These are phyloP conservation scores for Zoanthus sansibaricus DNA, from an alignment of 92 coral and sea anemone species.

Conservation along the genomic window DNA sequence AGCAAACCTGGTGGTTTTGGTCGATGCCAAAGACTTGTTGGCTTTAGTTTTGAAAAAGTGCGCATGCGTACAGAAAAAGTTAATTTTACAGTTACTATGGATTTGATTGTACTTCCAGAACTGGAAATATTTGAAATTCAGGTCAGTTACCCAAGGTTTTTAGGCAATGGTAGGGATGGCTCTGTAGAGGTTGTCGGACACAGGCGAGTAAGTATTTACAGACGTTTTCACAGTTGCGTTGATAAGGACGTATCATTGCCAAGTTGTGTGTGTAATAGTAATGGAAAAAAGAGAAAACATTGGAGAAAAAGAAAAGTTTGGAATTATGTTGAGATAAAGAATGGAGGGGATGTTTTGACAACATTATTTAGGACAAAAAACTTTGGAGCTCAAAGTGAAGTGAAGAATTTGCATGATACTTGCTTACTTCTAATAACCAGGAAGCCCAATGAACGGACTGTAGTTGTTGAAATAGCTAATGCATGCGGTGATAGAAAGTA, in stretches of 20 bases:
- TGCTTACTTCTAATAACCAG: conserved; percentile 84
- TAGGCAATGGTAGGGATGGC: conserved; percentile 7
- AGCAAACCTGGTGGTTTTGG: conserved; percentile 74
- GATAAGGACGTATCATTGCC: conserved; percentile 77
- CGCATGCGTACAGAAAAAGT: conserved; percentile 72
- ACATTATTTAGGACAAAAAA: conserved; percentile 66
- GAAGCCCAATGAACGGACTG: conserved; percentile 68
- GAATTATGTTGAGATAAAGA: conserved; percentile 70
- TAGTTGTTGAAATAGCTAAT: conserved; percentile 81
- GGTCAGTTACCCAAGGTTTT: conserved; percentile 58
- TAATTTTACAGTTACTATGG: conserved; percentile 82
- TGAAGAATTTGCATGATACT: conserved; percentile 73
- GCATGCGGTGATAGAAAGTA: conserved; percentile 74
- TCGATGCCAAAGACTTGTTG: conserved; percentile 81
- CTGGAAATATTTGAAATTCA: conserved; percentile 85
- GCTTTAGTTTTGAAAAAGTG: conserved; percentile 78
- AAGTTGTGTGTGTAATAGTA: conserved; percentile 82
- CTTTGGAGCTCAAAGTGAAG: conserved; percentile 78
- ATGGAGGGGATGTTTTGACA: conserved; percentile 63
- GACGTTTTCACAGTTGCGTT: conserved; percentile 81
- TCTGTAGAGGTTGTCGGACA: conserved; percentile 56
- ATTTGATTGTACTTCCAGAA: conserved; percentile 78
- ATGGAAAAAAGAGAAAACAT: conserved; percentile 49
- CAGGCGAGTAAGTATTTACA: conserved; percentile 89
- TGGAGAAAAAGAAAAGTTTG: conserved; percentile 48